Base-by-base conservation (phyloP, 2,797 vertebrate genomes). In the Leptodactylus fallax region DNA sequence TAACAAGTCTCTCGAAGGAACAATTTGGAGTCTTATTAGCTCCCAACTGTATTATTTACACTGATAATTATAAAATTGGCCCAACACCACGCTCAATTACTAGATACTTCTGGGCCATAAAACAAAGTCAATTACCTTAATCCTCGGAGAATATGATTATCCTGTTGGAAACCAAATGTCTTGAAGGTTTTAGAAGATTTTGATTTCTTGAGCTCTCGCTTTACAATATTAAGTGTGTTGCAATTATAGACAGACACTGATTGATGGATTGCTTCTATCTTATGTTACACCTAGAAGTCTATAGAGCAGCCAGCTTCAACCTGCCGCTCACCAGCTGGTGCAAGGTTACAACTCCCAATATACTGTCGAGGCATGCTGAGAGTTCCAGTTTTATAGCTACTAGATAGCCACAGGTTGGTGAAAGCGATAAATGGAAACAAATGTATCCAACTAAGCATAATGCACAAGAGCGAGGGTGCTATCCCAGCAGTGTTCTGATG, bases 141-240 rank as follows among this genome's bases (percentile, higher is more conserved):
- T 74, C 67, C 81, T 81, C 81, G 13, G 80, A 90, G 81, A 87
- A 92, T 87, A 56, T 82, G 82, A 91, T 2, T 87, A 90, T 23
- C 45, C 89, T 90, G 90, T 82, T 92, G 88, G 89, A 92, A 91
- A 86, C 83, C 71, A 58, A 84, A 63, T 25, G 71, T 85, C 71
- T 76, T 84, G 71, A 76, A 85, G 83, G 80, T 86, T 83, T 74
- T 85, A 81, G 79, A 71, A 84, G 80, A 76, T 85, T 76, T 23
- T 76, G 79, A 86, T 86, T 53, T 79, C 82, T 83, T 71, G 72
- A 74, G 55, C 83, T 84, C 55, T 56, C 53, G 19, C 69, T 58
- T 13, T 74, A 83, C 67, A 60, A 47, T 84, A 84, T 47, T 74
- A 84, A 45, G 53, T 74, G 55, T 55, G 67, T 23, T 16, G 47